Base-by-base conservation (phyloP, 1,140 invertebrate genomes). In the Chironomus striatipennis region DNA sequence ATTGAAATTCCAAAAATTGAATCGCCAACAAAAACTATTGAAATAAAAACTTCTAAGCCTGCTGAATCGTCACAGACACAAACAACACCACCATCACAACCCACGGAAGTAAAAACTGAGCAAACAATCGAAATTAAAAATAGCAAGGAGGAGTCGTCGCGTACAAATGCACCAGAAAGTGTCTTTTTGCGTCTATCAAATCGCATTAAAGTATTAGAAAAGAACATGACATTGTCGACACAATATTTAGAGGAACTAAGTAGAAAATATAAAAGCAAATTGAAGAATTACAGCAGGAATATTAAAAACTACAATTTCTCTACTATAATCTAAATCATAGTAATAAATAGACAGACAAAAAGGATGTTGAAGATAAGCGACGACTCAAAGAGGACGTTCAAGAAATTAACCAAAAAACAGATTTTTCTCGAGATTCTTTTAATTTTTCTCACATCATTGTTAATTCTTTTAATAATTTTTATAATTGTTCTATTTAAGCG, bases 241-340 rank as follows among this genome's bases (percentile, higher is more conserved):
- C 94, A 97, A 79, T 98, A 98, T 83, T 84, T 99, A 73, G 95
- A 98, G 82, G 96, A 98, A 81, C 82, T 99, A 72, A 97, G 94
- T 82, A 88, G 92, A 47, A 87, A 34, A 34, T n/a, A n/a, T n/a
- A n/a, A n/a, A 94, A 94, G 76, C 96, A 99, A 85, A 94, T 96
- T 42, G 96, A 98, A 82, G 96, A 98, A 80, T 93, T 96, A 88
- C 92, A 95, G 81, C 87, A 88, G 75, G 89, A 91, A 4, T 88
- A 97, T 75, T 92, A 95, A 77, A 90, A 92, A 76, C 94, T 93
- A 0, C 86, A 94, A 65, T 83, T 85, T 2, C 88, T 89, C 18
- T 86, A 94, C 80, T 89, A 88, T 67, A 92, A 94, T 76, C 90
- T 93, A 77, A 87, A 88, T 12, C 86, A 86, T 47, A 88, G 88